Evolutionary conservation across 2,797 vertebrate species (phyloP).

Genomic region (Phoeniculus purpureus): DNA sequence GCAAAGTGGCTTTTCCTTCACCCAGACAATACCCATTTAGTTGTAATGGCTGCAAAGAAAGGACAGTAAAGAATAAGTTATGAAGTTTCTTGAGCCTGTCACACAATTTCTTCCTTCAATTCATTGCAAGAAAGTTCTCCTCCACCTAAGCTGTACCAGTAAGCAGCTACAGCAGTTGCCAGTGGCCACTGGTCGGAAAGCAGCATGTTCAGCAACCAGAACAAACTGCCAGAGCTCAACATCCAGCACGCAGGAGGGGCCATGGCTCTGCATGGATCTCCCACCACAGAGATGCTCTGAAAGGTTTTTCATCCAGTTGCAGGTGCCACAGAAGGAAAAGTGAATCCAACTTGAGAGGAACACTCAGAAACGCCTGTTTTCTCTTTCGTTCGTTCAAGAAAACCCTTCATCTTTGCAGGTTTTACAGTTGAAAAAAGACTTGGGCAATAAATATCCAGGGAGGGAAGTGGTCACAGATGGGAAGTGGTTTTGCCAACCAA

Average conservation of each 20-base stretch:
- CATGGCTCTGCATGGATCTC: not conserved
- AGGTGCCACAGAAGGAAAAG: not conserved
- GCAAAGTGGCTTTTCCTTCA: not conserved
- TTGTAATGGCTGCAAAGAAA: not conserved
- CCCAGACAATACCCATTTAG: not conserved
- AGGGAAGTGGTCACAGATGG: not conserved
- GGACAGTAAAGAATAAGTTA: not conserved
- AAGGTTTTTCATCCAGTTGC: not conserved
- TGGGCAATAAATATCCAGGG: not conserved
- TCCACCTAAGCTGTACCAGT: not conserved
- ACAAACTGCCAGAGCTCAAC: not conserved
- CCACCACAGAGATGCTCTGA: accelerated
- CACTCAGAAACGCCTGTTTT: not conserved
- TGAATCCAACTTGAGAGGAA: not conserved
- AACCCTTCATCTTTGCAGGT: not conserved
- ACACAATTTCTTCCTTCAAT: not conserved
- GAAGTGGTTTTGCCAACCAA: not conserved
- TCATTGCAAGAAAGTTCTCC: not conserved
- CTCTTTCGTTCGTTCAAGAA: not conserved
- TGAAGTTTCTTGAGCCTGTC: not conserved
- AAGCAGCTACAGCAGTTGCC: not conserved
- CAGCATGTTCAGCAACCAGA: not conserved
- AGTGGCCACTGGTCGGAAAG: not conserved
- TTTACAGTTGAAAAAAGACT: not conserved
- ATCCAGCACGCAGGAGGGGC: accelerated